Evolutionary conservation across 2,797 vertebrate species (phyloP), one percentile per base, ranked within the genome.

Genomic region (Pangasius mekongensis): DNA sequence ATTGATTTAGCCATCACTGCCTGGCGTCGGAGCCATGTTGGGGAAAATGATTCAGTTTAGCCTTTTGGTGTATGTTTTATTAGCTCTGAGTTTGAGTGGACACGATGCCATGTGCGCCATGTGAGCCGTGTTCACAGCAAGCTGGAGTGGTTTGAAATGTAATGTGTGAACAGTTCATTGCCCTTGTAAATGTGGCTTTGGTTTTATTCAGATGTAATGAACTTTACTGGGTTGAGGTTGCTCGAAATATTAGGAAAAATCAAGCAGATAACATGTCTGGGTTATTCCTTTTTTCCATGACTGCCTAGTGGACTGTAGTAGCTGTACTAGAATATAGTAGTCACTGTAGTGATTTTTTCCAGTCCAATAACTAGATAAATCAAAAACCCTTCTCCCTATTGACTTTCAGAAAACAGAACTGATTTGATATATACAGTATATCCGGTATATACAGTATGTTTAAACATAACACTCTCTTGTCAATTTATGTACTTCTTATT

Each of bases 41-140:
- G 36, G 82, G 47, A 36, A 87, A 90, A 87, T 85, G 22, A 85
- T 39, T 88, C 24, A 36, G 14, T 54, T 84, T 66, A 71, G 76
- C 71, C 18, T 36, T 36, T 56, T 58, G 30, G 77, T 58, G 54
- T 58, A 5, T 20, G 54, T 80, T 81, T 81, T 81, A 81, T 36
- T 60, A 60, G 78, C 54, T 80, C 36, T 80, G 77, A 80, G 30
- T 60, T 24, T 80, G 20, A 80, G 10, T 58, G 54, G 78, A 81
- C 33, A 14, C 20, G 24, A 58, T 36, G 33, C 30, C 30, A 20
- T 20, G 49, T 78, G 49, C 27, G 49, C n/a, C 14, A 5, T 54
- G 47, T 52, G 49, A 0, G 74, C 14, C 9, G 4, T 33, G 78
- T 81, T 81, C 54, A 7, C 30, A 58, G 54, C 54, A 7, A 60